Evolutionary conservation across 2,113 vertebrate genomes (phyloP).

Genomic region (Bos javanicus): DNA sequence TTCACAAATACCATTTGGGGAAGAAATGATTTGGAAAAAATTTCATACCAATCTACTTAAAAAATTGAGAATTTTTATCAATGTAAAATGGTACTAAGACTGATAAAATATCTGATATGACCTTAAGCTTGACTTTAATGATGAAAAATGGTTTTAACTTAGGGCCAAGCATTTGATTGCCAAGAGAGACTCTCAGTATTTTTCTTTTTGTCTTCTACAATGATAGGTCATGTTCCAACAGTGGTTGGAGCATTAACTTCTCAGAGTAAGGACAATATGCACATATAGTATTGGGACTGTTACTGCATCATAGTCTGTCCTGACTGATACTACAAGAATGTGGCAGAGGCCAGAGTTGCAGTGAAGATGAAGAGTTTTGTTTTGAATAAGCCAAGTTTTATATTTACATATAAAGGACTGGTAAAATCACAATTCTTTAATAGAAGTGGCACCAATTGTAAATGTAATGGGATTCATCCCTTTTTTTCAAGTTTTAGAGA

Average conservation of each 20-base stretch:
- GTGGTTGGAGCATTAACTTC: neutral
- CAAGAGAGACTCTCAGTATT: neutral
- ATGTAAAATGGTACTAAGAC: neutral
- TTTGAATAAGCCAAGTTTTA: neutral
- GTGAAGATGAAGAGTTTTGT: neutral
- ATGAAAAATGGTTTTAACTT: neutral
- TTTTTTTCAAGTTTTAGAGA: neutral
- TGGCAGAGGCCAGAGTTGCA: neutral
- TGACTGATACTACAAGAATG: neutral
- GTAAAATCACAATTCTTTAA: neutral
- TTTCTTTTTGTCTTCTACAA: neutral
- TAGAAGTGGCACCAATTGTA: neutral
- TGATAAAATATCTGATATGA: neutral
- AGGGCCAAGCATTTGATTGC: neutral
- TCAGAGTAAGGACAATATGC: neutral
- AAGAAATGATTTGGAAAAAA: neutral
- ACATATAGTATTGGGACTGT: accelerated
- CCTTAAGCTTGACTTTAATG: neutral
- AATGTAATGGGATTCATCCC: neutral
- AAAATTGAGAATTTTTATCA: neutral
- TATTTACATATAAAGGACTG: neutral
- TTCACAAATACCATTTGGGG: neutral
- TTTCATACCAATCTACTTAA: neutral
- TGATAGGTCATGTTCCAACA: neutral
- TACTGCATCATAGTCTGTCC: neutral